These are phyloP conservation scores for Phaetusa simplex DNA, from an alignment of 2,113 vertebrate species.

Conservation along the genomic window DNA sequence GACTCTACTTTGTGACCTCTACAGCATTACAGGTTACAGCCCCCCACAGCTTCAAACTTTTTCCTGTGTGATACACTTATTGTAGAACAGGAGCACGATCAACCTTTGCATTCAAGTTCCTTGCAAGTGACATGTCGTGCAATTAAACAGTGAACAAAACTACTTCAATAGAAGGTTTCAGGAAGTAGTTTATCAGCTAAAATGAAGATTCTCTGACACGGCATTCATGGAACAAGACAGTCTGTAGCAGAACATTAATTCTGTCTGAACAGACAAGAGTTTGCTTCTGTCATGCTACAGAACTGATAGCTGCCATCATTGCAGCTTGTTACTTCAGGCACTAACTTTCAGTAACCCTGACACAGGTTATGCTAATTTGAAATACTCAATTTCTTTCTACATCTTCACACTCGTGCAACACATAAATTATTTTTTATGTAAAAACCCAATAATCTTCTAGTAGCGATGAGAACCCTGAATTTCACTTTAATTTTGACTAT, in stretches of 20 bases:
- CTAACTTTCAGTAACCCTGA: neutral
- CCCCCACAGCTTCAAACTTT: neutral
- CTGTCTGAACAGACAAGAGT: neutral
- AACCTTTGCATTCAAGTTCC: neutral
- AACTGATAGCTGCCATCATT: neutral
- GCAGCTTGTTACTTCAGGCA: neutral
- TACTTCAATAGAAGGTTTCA: neutral
- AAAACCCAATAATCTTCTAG: neutral
- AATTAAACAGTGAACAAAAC: neutral
- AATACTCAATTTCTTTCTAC: neutral
- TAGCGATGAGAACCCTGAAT: neutral
- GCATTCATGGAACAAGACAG: neutral
- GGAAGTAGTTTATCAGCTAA: neutral
- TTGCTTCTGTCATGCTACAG: neutral
- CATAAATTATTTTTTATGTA: neutral
- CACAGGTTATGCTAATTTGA: neutral
- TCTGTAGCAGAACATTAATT: neutral
- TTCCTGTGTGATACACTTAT: neutral
- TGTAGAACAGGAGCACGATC: accelerated
- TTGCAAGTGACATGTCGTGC: neutral
- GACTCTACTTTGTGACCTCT: neutral
- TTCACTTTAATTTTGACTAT: neutral
- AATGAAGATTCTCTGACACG: neutral
- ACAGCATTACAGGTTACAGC: neutral
- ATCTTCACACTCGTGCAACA: neutral